Percentiles rank a stretch among this genome's conserved stretches.
Conservation (phyloP, 2,888 invertebrate genomes). For the Aromia moschata region DNA sequence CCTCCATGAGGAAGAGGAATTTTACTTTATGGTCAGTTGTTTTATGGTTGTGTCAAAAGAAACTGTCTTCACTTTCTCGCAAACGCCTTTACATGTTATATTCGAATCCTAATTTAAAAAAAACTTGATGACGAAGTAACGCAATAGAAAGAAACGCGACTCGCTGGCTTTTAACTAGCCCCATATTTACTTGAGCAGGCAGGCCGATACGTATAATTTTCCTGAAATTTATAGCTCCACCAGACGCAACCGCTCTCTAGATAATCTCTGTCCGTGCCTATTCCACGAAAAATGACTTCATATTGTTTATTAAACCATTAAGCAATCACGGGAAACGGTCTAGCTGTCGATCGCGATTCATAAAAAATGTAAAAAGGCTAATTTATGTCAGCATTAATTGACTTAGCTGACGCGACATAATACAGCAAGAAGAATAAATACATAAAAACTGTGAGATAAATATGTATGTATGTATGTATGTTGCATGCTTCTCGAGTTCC, state of each 20-base stretch:
- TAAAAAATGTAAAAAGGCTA: constrained; percentile 14
- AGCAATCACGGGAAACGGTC: constrained; percentile 9
- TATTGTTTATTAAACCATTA: constrained; percentile 21
- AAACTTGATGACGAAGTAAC: neutral
- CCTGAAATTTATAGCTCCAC: constrained; percentile 17
- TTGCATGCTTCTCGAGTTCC: no score
- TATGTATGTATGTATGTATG: no score
- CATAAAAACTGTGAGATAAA: no score
- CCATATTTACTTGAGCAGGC: constrained; percentile 10
- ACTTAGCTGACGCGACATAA: no score
- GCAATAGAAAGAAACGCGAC: constrained; percentile 20
- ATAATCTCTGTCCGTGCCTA: neutral
- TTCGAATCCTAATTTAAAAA: neutral
- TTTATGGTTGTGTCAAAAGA: no score
- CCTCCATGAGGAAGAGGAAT: no score
- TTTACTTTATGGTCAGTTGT: no score
- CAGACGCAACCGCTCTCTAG: neutral
- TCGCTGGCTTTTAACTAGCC: constrained; percentile 20
- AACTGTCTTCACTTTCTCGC: no score
- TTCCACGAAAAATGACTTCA: constrained; percentile 17
- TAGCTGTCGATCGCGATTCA: constrained; percentile 6
- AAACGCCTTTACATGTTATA: no score
- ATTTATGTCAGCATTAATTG: constrained; percentile 18
- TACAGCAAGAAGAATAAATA: no score
- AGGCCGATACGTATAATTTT: constrained; percentile 20